These are phyloP conservation scores for Protophormia terraenovae DNA, from an alignment of 2,888 invertebrate species.

Conservation along the genomic window DNA sequence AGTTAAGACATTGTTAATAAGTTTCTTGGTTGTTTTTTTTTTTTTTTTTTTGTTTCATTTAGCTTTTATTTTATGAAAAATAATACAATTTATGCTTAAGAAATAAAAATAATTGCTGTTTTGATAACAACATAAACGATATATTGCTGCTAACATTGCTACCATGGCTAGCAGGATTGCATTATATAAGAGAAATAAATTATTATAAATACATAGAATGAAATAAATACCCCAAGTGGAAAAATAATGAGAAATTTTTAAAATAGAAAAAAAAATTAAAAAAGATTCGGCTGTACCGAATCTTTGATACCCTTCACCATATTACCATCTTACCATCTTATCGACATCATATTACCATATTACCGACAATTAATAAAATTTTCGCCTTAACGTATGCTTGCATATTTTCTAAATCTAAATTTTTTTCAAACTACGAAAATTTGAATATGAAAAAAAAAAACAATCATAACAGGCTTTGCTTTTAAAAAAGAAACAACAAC, in stretches of 20 bases:
- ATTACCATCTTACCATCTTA: too few species aligned
- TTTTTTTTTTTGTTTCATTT: neutral
- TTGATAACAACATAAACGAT: constrained; percentile 52
- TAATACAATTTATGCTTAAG: constrained; percentile 56
- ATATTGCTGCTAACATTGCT: constrained; percentile 30
- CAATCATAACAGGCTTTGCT: too few species aligned
- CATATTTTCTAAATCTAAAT: too few species aligned
- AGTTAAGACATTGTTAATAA: neutral
- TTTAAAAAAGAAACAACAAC: too few species aligned
- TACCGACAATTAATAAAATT: too few species aligned
- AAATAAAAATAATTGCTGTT: constrained; percentile 58
- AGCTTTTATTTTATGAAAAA: constrained; percentile 51
- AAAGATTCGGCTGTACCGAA: neutral
- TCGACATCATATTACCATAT: too few species aligned
- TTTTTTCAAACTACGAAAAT: too few species aligned
- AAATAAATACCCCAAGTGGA: constrained; percentile 26
- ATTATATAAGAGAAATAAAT: neutral
- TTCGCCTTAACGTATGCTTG: too few species aligned
- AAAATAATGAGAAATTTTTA: constrained; percentile 55
- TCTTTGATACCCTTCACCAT: neutral
- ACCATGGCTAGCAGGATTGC: neutral
- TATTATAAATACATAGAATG: neutral
- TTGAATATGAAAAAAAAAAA: too few species aligned
- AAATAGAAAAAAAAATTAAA: neutral
- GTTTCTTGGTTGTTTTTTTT: neutral